A percentile compares a stretch with the other conserved stretches of the same genome.
Evolutionary conservation across 2,797 vertebrate species (phyloP).

Genomic region (Ateles fusciceps): DNA sequence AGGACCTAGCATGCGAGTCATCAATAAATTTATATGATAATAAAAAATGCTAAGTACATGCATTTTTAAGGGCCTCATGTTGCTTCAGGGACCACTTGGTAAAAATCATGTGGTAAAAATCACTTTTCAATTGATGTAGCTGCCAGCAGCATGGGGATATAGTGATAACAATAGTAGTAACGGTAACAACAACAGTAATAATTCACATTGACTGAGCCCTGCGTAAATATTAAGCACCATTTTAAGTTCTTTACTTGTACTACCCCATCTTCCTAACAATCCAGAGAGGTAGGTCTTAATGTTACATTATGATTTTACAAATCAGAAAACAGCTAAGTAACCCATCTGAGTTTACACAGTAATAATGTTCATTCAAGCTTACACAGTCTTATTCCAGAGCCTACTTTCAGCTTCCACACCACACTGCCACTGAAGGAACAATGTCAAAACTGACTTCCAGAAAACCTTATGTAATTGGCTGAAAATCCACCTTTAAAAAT

Average conservation of each 20-base stretch:
- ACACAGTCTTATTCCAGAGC: background rate
- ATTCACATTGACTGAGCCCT: background rate
- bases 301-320: background rate
- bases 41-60: background rate
- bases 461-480: background rate
- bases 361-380: background rate
- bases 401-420: background rate
- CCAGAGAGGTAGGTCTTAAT: background rate
- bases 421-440: background rate
- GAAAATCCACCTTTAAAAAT: background rate
- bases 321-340: background rate
- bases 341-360: background rate
- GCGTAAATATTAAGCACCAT: background rate
- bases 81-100: background rate
- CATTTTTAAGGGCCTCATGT: background rate
- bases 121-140: background rate
- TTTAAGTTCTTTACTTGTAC: background rate
- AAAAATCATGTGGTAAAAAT: constrained; percentile 18
- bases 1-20: background rate
- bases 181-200: background rate
- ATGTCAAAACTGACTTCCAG: background rate
- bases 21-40: background rate
- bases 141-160: background rate
- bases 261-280: background rate
- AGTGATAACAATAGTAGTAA: background rate